phyloP scores from a whole-genome alignment of 2,113 vertebrate genomes.

The Eptatretus burgeri region DNA sequence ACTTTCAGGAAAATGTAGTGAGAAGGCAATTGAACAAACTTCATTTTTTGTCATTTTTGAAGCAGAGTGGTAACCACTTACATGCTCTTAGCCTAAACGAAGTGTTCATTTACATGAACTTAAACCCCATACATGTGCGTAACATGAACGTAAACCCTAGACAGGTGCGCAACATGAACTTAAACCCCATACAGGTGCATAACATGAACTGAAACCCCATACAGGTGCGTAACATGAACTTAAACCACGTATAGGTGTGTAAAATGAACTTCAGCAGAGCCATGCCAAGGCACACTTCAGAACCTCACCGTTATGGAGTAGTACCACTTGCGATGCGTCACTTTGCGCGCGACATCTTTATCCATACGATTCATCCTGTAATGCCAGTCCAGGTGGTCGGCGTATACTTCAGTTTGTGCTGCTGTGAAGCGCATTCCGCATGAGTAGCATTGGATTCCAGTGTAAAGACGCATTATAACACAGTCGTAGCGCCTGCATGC shows the following conservation, averaged over 20 bases:
- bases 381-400: constrained; percentile 95
- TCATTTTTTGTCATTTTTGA: too few species aligned
- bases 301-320: constrained; percentile 52
- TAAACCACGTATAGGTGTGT: neutral
- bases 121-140: too few species aligned
- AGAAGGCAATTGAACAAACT: too few species aligned
- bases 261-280: neutral
- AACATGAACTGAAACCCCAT: neutral
- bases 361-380: constrained; percentile 82
- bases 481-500: constrained; percentile 41
- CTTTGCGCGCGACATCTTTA: constrained; percentile 68
- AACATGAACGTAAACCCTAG: too few species aligned
- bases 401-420: constrained; percentile 76
- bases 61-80: too few species aligned
- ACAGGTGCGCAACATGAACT: neutral
- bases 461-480: constrained; percentile 63
- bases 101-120: too few species aligned
- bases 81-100: too few species aligned
- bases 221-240: neutral
- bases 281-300: too few species aligned
- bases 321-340: constrained; percentile 87
- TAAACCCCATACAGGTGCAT: neutral
- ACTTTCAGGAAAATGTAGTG: too few species aligned
- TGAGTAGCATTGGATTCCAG: constrained; percentile 88
- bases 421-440: constrained; percentile 89